Conservation (phyloP, 2,797 vertebrate species). For the Rhinoraja longicauda region DNA sequence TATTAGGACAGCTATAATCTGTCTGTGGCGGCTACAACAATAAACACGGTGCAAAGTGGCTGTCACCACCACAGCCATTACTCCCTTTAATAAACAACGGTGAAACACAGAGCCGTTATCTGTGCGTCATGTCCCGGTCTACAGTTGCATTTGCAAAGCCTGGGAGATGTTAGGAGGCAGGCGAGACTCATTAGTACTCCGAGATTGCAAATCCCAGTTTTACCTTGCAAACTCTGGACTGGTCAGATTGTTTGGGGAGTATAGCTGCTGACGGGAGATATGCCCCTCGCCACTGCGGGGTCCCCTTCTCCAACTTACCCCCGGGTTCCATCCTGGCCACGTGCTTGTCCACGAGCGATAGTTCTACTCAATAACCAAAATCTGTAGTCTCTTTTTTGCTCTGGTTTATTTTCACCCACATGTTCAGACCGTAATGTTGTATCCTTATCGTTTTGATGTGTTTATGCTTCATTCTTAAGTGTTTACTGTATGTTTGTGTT, state of each 20-base stretch:
- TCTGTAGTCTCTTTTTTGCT: too few relatives aligned
- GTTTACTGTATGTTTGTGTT: too few relatives aligned
- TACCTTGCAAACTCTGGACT: neutral
- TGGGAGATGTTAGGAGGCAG: neutral
- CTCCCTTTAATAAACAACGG: constrained; percentile 68
- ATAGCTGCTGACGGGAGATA: too few relatives aligned
- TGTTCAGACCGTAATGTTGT: too few relatives aligned
- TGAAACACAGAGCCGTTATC: constrained; percentile 55
- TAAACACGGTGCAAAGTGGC: constrained; percentile 53
- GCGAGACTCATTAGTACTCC: neutral
- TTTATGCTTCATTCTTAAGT: too few relatives aligned
- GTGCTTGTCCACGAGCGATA: too few relatives aligned
- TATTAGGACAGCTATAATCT: constrained; percentile 56
- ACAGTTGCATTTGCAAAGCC: neutral
- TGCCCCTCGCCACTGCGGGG: too few relatives aligned
- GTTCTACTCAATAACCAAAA: too few relatives aligned
- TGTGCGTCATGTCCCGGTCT: constrained; percentile 42
- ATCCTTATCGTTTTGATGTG: too few relatives aligned
- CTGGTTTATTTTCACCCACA: too few relatives aligned
- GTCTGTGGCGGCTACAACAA: constrained; percentile 57
- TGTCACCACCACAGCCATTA: constrained; percentile 54
- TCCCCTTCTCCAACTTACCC: too few relatives aligned
- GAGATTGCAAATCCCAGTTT: neutral
- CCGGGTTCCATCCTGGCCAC: too few relatives aligned
- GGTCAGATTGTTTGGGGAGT: neutral